These are phyloP conservation scores for Callospermophilus lateralis DNA, from an alignment of 2,113 vertebrate genomes.

Conservation along the genomic window DNA sequence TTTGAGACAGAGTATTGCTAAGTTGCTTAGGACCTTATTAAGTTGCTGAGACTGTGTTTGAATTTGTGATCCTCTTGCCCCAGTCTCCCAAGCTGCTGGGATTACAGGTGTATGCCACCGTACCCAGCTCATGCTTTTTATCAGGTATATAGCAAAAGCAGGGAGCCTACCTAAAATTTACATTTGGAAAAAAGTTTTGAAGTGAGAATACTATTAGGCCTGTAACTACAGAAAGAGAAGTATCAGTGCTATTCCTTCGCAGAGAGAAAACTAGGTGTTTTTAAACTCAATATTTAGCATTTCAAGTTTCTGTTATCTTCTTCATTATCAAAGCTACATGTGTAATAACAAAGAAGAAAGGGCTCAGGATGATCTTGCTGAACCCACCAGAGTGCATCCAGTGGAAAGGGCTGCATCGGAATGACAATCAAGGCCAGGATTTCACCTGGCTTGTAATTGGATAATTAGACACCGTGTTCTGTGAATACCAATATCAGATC, in stretches of 20 bases:
- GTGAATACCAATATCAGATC: neutral
- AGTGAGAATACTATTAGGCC: neutral
- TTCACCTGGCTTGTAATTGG: neutral
- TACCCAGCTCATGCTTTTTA: neutral
- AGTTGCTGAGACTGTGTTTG: too few relatives aligned
- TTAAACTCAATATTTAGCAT: neutral
- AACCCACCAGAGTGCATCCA: neutral
- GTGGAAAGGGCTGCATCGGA: constrained; percentile 10
- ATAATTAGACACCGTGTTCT: neutral
- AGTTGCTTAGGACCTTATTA: too few relatives aligned
- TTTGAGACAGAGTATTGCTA: too few relatives aligned
- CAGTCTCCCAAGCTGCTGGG: too few relatives aligned
- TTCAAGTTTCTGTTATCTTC: neutral
- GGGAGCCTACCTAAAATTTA: neutral
- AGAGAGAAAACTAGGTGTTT: constrained; percentile 1
- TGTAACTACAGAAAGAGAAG: neutral
- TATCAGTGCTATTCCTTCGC: neutral
- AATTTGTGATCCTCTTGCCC: too few relatives aligned
- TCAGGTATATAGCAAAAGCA: neutral
- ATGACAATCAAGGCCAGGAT: neutral
- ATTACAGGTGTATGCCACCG: too few relatives aligned
- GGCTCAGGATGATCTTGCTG: neutral
- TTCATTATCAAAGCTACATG: neutral
- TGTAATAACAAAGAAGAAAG: constrained; percentile 17
- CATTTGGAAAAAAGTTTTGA: neutral